phyloP scores from a whole-genome alignment of 2,888 invertebrate species.

The Drosophila paramelanica region DNA sequence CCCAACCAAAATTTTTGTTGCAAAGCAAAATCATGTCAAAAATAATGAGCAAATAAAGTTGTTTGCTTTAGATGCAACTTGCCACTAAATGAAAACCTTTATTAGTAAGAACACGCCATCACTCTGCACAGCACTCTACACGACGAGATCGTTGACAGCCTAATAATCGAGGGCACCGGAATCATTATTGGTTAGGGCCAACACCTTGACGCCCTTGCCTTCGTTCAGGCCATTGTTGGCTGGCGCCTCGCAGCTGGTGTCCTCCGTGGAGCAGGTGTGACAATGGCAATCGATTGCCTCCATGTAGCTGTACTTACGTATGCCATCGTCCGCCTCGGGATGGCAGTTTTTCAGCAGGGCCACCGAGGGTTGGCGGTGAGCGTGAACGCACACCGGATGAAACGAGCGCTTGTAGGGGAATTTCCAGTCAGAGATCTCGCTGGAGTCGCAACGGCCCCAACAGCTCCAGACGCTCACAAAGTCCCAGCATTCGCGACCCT shows the following conservation, averaged over 20 bases:
- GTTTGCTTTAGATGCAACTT: constrained; percentile 59
- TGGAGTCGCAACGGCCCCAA: constrained; percentile 93
- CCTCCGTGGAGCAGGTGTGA: constrained; percentile 88
- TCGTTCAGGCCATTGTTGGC: constrained; percentile 81
- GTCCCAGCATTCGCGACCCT: constrained; percentile 91
- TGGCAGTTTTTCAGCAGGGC: constrained; percentile 91
- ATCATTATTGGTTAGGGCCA: constrained; percentile 82
- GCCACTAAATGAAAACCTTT: constrained; percentile 35
- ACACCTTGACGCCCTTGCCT: constrained; percentile 77
- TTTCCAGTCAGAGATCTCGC: constrained; percentile 95
- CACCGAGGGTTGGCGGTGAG: constrained; percentile 88
- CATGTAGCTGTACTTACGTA: constrained; percentile 90
- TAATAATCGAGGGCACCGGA: constrained; percentile 83
- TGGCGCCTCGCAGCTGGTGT: constrained; percentile 90
- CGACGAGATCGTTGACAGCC: neutral
- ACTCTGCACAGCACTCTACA: constrained; percentile 21
- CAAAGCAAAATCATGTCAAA: constrained; percentile 17
- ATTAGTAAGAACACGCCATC: constrained; percentile 28
- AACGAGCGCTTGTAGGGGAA: constrained; percentile 94
- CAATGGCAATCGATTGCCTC: constrained; percentile 93
- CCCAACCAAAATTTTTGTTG: constrained; percentile 46
- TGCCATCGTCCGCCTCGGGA: constrained; percentile 86
- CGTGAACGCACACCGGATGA: constrained; percentile 94
- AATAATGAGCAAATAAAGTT: constrained; percentile 33
- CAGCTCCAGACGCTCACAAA: constrained; percentile 91